Evolutionary conservation across 2,888 invertebrate genomes (phyloP).

Genomic region (Xanthorhoe designata): DNA sequence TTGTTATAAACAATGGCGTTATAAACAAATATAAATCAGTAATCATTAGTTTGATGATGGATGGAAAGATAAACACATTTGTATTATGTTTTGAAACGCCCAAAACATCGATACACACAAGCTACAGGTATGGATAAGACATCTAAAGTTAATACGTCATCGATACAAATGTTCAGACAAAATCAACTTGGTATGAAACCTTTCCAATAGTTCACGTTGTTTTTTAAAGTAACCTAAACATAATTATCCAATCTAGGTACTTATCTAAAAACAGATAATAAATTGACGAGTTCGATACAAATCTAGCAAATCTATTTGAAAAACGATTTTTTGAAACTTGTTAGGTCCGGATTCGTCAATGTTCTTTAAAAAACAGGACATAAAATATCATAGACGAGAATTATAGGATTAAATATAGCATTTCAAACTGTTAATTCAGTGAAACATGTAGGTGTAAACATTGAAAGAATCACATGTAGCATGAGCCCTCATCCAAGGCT

Average conservation of each 20-base stretch:
- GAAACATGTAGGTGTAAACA: conserved; percentile 65
- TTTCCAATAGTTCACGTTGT: conserved; percentile 2
- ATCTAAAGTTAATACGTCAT: conserved; percentile 42
- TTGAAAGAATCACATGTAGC: conserved; percentile 62
- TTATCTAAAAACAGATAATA: background rate
- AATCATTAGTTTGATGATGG: background rate
- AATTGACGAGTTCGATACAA: background rate
- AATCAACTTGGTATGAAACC: conserved; percentile 12
- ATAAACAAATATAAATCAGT: conserved; percentile 13
- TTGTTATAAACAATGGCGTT: conserved; percentile 28
- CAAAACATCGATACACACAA: conserved; percentile 9
- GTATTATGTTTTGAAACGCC: conserved; percentile 3
- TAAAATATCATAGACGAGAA: background rate
- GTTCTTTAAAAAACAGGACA: background rate
- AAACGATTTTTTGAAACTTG: conserved; percentile 6
- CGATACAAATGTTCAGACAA: conserved; percentile 23
- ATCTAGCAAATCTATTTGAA: background rate
- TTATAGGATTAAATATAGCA: background rate
- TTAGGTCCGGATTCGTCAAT: conserved; percentile 6
- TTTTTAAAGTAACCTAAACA: background rate
- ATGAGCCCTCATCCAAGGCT: conserved; percentile 73
- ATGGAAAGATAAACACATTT: background rate
- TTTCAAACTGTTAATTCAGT: conserved; percentile 33
- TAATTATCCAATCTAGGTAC: background rate
- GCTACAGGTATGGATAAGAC: conserved; percentile 20